Percentiles rank a stretch among this genome's conserved stretches.
phyloP scores from a whole-genome alignment of 2,888 invertebrate genomes.

The Cheilosia vernalis region DNA sequence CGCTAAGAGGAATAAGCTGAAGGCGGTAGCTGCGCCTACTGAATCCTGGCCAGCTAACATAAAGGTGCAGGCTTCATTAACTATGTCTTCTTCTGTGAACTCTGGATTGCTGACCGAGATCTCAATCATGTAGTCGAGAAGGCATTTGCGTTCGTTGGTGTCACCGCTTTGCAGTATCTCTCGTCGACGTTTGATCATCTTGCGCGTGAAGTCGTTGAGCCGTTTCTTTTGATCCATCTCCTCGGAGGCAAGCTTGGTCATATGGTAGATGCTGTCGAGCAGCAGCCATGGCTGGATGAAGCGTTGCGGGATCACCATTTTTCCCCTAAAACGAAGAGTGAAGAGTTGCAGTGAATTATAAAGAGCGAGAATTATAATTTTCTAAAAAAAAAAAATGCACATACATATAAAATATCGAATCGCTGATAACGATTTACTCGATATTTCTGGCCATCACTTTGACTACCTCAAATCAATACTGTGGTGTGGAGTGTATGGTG shows the following conservation, averaged over 20 bases:
- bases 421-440: no score
- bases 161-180: constrained; percentile 77
- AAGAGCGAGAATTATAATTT: background rate
- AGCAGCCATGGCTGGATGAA: constrained; percentile 85
- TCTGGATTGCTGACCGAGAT: constrained; percentile 84
- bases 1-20: constrained; percentile 85
- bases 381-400: no score
- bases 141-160: constrained; percentile 79
- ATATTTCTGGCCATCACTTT: no score
- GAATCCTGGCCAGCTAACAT: constrained; percentile 88
- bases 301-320: constrained; percentile 84
- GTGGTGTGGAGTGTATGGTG: no score
- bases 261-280: constrained; percentile 84
- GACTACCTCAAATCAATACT: no score
- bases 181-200: constrained; percentile 82
- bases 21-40: constrained; percentile 85
- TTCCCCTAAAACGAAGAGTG: constrained; percentile 83
- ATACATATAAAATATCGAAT: no score
- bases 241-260: constrained; percentile 84
- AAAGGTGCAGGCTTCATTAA: constrained; percentile 86
- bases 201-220: constrained; percentile 83
- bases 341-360: background rate
- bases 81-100: constrained; percentile 85
- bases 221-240: constrained; percentile 85
- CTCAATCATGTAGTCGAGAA: constrained; percentile 85